phyloP scores from a whole-genome alignment of 2,888 invertebrate species.

The Mycalesis mineus region DNA sequence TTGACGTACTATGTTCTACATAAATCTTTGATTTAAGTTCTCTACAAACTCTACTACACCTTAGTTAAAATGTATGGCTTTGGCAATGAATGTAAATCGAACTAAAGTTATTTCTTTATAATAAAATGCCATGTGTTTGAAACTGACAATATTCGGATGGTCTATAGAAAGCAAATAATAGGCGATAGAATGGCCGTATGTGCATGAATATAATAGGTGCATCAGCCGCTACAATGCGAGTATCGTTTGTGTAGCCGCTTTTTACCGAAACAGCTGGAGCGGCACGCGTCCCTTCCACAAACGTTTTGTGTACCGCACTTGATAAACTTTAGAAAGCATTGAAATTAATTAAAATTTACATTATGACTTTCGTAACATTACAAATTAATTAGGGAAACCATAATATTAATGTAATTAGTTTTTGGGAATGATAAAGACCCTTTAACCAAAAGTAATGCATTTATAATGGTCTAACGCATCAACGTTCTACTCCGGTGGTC shows the following conservation, averaged over 20 bases:
- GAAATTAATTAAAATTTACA: conserved; percentile 52
- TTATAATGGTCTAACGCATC: conserved; percentile 47
- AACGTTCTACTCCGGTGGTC: conserved; percentile 45
- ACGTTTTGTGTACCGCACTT: conserved; percentile 17
- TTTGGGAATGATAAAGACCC: conserved; percentile 13
- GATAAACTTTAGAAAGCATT: conserved; percentile 21
- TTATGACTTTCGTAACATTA: conserved; percentile 44
- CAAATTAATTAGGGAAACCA: conserved; percentile 55
- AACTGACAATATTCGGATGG: conserved; percentile 35
- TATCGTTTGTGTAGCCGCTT: conserved; percentile 45
- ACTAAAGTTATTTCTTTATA: conserved; percentile 15
- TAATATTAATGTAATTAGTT: conserved; percentile 46
- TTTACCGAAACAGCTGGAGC: conserved; percentile 57
- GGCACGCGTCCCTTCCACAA: conserved; percentile 27
- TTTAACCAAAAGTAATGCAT: conserved; percentile 22
- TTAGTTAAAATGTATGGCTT: too few relatives aligned
- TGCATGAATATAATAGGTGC: conserved; percentile 46
- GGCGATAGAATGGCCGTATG: conserved; percentile 40
- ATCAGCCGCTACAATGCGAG: conserved; percentile 35
- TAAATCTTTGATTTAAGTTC: too few relatives aligned
- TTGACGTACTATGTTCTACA: too few relatives aligned
- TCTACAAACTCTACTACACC: too few relatives aligned
- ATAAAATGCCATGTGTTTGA: conserved; percentile 25
- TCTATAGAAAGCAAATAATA: conserved; percentile 52
- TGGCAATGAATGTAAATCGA: conserved; percentile 1